Conservation (phyloP, 2,797 vertebrate species). For the Chrysocyon brachyurus region DNA sequence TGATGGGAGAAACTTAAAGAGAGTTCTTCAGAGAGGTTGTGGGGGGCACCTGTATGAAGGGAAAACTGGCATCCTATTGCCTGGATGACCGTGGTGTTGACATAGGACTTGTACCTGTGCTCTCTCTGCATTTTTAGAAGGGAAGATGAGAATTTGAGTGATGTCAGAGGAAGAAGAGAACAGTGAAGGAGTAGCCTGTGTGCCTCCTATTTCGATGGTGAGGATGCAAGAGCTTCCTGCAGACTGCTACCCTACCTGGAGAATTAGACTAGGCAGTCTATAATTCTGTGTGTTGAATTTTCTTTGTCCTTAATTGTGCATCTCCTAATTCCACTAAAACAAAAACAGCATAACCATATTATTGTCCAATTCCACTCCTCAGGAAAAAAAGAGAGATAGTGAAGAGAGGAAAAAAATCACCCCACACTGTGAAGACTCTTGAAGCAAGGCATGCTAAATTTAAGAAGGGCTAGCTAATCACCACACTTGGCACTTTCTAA, state of each 20-base stretch:
- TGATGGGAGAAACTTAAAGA: background rate
- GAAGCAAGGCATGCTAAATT: background rate
- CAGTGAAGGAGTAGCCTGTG: background rate
- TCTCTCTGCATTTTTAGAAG: background rate
- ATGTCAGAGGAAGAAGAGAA: background rate
- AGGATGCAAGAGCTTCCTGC: background rate
- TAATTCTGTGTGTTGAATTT: background rate
- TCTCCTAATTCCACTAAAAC: background rate
- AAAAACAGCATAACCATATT: background rate
- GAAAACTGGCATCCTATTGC: background rate
- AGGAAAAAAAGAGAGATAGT: background rate
- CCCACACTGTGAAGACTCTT: background rate
- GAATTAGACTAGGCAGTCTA: background rate
- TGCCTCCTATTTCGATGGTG: background rate
- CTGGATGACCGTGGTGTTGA: background rate
- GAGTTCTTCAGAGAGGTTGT: background rate
- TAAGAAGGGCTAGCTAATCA: background rate
- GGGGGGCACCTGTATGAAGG: background rate
- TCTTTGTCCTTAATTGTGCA: background rate
- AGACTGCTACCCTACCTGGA: background rate
- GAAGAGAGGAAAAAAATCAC: background rate
- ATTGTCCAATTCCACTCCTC: background rate
- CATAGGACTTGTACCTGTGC: background rate
- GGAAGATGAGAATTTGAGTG: background rate
- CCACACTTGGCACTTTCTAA: background rate